Conservation (phyloP, 2,888 invertebrate species). For the Ctena decussata region DNA sequence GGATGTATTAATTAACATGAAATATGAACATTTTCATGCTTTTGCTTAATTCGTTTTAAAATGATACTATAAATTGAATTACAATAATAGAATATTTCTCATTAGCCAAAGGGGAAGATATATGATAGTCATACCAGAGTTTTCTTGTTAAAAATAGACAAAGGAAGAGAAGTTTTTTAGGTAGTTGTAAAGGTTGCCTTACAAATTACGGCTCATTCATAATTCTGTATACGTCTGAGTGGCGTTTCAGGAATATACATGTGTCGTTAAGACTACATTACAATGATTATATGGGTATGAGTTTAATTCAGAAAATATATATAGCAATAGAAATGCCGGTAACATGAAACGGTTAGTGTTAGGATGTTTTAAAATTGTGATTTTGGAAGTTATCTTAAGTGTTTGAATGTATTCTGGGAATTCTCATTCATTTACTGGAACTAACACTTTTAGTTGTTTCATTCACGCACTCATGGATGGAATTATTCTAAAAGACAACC, state of each 20-base stretch:
- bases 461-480: neutral
- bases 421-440: neutral
- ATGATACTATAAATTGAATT: neutral
- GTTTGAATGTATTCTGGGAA: neutral
- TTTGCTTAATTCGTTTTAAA: neutral
- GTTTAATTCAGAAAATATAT: too few species aligned
- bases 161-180: neutral
- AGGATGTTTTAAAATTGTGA: too few species aligned
- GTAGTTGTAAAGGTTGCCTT: too few species aligned
- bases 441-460: neutral
- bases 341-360: too few species aligned
- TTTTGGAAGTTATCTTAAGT: too few species aligned
- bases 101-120: neutral
- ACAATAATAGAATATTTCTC: neutral
- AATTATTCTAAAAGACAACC: neutral
- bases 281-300: too few species aligned
- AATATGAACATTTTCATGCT: neutral
- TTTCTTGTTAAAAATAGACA: neutral
- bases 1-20: neutral
- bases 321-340: too few species aligned
- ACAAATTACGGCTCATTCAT: too few species aligned
- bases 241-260: too few species aligned
- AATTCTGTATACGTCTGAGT: too few species aligned
- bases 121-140: neutral
- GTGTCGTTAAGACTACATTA: too few species aligned